Conservation (phyloP, 2,888 invertebrate species). For the Limulus polyphemus region DNA sequence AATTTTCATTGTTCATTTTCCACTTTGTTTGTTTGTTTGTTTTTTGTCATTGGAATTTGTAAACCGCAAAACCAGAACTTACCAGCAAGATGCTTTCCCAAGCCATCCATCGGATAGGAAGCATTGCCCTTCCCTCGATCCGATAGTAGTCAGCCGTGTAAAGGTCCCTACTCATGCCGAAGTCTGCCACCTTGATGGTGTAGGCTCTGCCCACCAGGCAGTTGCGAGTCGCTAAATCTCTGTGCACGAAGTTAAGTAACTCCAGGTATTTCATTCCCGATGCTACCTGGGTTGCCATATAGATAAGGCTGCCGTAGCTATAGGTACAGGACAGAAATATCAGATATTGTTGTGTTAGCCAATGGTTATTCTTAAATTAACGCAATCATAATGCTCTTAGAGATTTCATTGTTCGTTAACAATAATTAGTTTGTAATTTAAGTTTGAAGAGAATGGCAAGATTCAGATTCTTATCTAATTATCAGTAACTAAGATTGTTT, state of each 20-base stretch:
- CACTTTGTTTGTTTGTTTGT: background rate
- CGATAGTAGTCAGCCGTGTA: conserved; percentile 70
- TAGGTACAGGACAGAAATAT: conserved; percentile 33
- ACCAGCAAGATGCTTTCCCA: conserved; percentile 71
- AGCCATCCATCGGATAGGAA: conserved; percentile 81
- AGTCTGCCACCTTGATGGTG: conserved; percentile 64
- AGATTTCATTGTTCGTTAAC: too few relatives aligned
- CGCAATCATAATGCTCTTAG: too few relatives aligned
- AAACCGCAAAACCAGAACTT: conserved; percentile 31
- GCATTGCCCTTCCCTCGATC: conserved; percentile 61
- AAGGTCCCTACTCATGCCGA: conserved; percentile 67
- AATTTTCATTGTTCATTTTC: too few relatives aligned
- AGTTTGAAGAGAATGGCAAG: too few relatives aligned
- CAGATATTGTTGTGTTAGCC: too few relatives aligned
- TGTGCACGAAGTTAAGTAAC: conserved; percentile 75
- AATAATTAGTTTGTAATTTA: too few relatives aligned
- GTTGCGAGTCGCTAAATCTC: conserved; percentile 76
- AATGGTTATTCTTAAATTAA: too few relatives aligned
- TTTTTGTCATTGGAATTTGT: background rate
- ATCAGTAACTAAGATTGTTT: too few relatives aligned
- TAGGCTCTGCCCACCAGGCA: conserved; percentile 70
- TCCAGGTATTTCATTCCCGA: conserved; percentile 82
- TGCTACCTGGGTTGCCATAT: conserved; percentile 71
- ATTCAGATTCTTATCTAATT: too few relatives aligned
- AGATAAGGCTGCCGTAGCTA: conserved; percentile 69